Evolutionary conservation across 2,113 vertebrate species (phyloP).

Genomic region (Nibea albiflora): DNA sequence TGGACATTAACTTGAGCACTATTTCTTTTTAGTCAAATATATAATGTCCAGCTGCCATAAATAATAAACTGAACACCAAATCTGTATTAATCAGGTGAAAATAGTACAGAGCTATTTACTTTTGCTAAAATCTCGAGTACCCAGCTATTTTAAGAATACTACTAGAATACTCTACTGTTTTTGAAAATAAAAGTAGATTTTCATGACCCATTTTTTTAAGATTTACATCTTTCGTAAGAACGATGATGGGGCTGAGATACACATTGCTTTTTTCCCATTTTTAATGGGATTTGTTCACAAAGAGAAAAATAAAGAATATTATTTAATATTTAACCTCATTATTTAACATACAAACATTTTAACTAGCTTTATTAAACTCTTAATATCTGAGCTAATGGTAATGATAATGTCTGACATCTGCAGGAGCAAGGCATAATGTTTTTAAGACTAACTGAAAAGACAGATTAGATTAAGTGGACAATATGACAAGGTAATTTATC

Average conservation of each 20-base stretch:
- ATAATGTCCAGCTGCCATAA: background rate
- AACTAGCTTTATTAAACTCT: background rate
- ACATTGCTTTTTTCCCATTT: background rate
- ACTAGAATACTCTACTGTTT: background rate
- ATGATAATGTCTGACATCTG: background rate
- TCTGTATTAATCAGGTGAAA: background rate
- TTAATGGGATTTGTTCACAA: background rate
- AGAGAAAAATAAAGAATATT: background rate
- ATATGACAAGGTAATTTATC: background rate
- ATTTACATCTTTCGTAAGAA: background rate
- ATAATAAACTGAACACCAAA: background rate
- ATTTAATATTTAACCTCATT: background rate
- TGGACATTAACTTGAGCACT: background rate
- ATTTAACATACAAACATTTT: background rate
- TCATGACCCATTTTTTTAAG: background rate
- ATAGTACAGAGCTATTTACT: background rate
- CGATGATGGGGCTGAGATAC: background rate
- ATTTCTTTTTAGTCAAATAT: background rate
- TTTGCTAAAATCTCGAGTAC: background rate
- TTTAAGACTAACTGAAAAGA: no score
- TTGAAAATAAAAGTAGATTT: background rate
- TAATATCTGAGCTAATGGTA: background rate
- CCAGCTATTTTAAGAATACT: background rate
- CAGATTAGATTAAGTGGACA: background rate
- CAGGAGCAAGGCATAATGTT: background rate